Evolutionary conservation across 1,140 invertebrate species (phyloP).

Genomic region (Lepidurus apus): DNA sequence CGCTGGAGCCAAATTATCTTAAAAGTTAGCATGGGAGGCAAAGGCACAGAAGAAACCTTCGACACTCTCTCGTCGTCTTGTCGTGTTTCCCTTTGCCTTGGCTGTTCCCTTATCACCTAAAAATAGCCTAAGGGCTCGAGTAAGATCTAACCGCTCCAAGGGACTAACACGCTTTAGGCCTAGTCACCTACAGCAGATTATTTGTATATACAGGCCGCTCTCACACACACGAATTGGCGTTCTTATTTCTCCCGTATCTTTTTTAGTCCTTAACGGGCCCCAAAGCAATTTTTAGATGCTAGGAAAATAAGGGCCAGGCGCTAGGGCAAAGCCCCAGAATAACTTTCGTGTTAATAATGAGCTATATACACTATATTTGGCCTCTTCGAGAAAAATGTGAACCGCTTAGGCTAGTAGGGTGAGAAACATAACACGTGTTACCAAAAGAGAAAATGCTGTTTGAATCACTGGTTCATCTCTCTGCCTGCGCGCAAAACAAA

Average conservation of each 20-base stretch:
- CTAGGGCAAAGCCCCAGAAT: too few relatives aligned
- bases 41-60: background rate
- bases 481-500: too few relatives aligned
- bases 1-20: background rate
- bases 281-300: too few relatives aligned
- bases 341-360: too few relatives aligned
- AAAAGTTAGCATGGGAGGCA: background rate
- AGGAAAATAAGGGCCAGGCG: too few relatives aligned
- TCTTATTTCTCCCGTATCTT: background rate
- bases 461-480: too few relatives aligned
- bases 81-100: background rate
- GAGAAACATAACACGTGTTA: too few relatives aligned
- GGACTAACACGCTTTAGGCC: conserved; percentile 6
- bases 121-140: conserved; percentile 1
- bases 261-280: background rate
- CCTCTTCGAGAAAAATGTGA: too few relatives aligned
- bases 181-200: conserved; percentile 21
- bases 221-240: background rate
- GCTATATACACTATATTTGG: too few relatives aligned
- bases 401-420: too few relatives aligned
- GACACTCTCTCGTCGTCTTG: background rate
- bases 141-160: conserved; percentile 12
- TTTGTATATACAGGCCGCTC: conserved; percentile 2
- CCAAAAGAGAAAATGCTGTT: too few relatives aligned
- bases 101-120: background rate